A percentile compares a stretch with the other conserved stretches of the same genome.
Conservation (phyloP, 2,888 invertebrate genomes). For the Homarus gammarus region DNA sequence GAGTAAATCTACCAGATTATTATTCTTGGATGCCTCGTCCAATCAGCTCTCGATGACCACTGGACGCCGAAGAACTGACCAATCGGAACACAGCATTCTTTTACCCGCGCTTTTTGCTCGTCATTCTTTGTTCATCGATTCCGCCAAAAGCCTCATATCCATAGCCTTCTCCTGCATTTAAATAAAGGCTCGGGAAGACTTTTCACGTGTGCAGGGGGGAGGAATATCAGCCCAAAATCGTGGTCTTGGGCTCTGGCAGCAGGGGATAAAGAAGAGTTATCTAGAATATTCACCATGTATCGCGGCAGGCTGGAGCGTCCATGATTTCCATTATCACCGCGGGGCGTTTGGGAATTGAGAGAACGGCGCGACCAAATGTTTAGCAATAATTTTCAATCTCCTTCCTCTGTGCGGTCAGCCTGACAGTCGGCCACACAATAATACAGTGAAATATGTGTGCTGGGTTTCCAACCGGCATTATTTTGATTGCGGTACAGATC, state of each 20-base stretch:
- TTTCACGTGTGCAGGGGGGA: conserved; percentile 60
- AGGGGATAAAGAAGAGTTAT: conserved; percentile 72
- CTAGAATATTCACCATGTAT: conserved; percentile 71
- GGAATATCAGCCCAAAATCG: conserved; percentile 66
- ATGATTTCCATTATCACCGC: conserved; percentile 74
- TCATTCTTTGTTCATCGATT: conserved; percentile 74
- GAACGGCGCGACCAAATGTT: conserved; percentile 73
- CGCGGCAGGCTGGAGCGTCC: conserved; percentile 59
- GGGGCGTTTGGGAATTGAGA: conserved; percentile 73
- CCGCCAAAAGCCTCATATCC: conserved; percentile 72
- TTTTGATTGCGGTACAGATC: conserved; percentile 72
- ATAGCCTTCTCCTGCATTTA: conserved; percentile 70
- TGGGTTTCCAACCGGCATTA: conserved; percentile 72
- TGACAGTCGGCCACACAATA: conserved; percentile 73
- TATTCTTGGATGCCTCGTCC: conserved; percentile 72
- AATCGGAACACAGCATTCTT: conserved; percentile 71
- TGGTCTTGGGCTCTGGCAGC: conserved; percentile 64
- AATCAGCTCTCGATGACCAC: conserved; percentile 72
- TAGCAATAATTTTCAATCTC: conserved; percentile 74
- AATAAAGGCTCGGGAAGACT: conserved; percentile 66
- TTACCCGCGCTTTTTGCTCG: conserved; percentile 73
- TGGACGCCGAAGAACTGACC: conserved; percentile 67
- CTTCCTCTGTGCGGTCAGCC: conserved; percentile 70
- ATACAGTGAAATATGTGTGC: conserved; percentile 72
- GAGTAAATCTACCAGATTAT: conserved; percentile 73